Conservation (phyloP, 2,797 vertebrate genomes). For the Pantherophis vulpinus region DNA sequence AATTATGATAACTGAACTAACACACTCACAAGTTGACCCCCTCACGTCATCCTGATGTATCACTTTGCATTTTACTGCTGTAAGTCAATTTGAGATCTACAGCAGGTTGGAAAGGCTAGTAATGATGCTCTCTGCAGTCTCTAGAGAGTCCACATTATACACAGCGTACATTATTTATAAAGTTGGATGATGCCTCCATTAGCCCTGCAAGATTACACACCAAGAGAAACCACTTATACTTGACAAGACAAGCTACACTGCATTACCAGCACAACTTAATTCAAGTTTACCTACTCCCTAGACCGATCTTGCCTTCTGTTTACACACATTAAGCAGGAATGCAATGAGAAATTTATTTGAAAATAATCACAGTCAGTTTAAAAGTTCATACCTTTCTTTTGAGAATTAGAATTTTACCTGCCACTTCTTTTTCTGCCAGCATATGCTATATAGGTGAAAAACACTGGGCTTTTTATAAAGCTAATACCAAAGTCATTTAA, state of each 20-base stretch:
- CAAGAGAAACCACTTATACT: slow-evolving; percentile 64
- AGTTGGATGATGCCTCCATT: slow-evolving; percentile 95
- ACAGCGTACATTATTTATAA: slow-evolving; percentile 99
- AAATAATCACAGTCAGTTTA: slow-evolving; percentile 10
- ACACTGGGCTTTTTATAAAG: neutral
- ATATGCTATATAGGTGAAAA: neutral
- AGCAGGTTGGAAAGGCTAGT: slow-evolving; percentile 94
- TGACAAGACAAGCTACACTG: slow-evolving; percentile 44
- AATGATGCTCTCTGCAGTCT: slow-evolving; percentile 95
- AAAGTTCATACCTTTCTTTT: neutral
- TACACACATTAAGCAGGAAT: slow-evolving; percentile 27
- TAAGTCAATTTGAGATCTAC: slow-evolving; percentile 99
- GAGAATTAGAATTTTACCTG: neutral
- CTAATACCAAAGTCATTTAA: neutral
- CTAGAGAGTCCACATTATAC: slow-evolving; percentile 90
- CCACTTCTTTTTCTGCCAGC: neutral
- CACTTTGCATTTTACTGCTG: slow-evolving; percentile 97
- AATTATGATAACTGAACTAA: slow-evolving; percentile 80
- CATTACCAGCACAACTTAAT: slow-evolving; percentile 46
- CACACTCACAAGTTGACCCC: slow-evolving; percentile 79
- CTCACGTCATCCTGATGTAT: slow-evolving; percentile 89
- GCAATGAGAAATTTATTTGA: slow-evolving; percentile 17
- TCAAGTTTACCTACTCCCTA: slow-evolving; percentile 22
- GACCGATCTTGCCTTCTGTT: slow-evolving; percentile 23
- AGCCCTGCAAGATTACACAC: slow-evolving; percentile 69